Percentiles rank a stretch among this genome's conserved stretches.
Evolutionary conservation across 1,140 invertebrate genomes (phyloP).

Genomic region (Drosophila elegans): DNA sequence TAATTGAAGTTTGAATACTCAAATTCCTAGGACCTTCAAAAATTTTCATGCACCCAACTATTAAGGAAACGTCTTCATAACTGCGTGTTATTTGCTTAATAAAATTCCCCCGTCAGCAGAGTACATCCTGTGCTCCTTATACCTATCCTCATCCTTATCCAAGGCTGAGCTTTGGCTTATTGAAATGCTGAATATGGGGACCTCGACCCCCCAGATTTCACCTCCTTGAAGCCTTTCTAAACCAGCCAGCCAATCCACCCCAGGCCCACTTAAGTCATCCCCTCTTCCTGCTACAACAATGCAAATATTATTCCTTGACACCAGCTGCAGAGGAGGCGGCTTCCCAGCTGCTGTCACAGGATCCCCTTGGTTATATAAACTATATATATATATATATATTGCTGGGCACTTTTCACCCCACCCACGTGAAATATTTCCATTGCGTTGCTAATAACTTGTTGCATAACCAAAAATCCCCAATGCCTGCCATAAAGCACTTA

Average conservation of each 20-base stretch:
- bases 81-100: constrained; percentile 47
- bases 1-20: neutral
- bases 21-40: constrained; percentile 2
- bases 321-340: constrained; percentile 27
- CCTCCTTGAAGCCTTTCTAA: neutral
- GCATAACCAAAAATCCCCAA: constrained; percentile 43
- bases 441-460: constrained; percentile 58
- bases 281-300: constrained; percentile 30
- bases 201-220: neutral
- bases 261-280: constrained; percentile 32
- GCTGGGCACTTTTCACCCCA: neutral
- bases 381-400: neutral
- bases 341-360: constrained; percentile 47
- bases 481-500: constrained; percentile 60
- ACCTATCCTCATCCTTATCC: neutral
- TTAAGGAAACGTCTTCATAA: constrained; percentile 49
- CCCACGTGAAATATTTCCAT: constrained; percentile 31
- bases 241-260: constrained; percentile 2
- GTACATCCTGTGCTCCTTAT: neutral
- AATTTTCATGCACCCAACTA: constrained; percentile 33
- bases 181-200: constrained; percentile 32
- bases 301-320: constrained; percentile 58
- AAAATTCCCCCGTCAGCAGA: constrained; percentile 28
- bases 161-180: constrained; percentile 30
- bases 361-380: constrained; percentile 9